Percentiles rank a stretch among this genome's conserved stretches.
phyloP scores from a whole-genome alignment of 1,140 invertebrate genomes.

The Meloidogyne hapla region DNA sequence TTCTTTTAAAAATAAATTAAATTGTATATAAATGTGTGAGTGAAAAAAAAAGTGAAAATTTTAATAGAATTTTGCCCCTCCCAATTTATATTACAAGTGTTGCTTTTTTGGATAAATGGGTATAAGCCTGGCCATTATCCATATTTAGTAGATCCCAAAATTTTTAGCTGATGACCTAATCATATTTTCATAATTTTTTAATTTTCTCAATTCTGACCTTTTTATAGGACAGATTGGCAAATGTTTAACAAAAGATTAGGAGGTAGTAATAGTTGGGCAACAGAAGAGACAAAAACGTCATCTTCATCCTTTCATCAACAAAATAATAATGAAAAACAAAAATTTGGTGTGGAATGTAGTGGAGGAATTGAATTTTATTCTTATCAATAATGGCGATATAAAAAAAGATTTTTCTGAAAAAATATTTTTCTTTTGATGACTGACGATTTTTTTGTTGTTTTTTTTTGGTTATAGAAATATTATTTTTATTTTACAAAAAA shows the following conservation, averaged over 20 bases:
- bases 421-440: neutral
- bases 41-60: no score
- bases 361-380: conserved; percentile 1
- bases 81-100: no score
- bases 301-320: neutral
- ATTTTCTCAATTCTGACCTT: no score
- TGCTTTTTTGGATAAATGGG: no score
- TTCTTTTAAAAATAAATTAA: no score
- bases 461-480: neutral
- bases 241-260: neutral
- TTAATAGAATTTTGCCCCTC: no score
- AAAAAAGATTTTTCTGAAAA: neutral
- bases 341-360: neutral
- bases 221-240: neutral
- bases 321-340: no score
- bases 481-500: neutral
- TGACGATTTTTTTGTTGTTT: neutral
- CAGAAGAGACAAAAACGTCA: neutral
- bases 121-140: no score
- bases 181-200: no score
- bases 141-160: no score
- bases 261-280: neutral
- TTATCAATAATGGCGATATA: neutral
- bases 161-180: no score
- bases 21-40: no score